Percentiles rank a stretch among this genome's conserved stretches.
Evolutionary conservation across 1,140 invertebrate species (phyloP).

Genomic region (Hyles vespertilio): DNA sequence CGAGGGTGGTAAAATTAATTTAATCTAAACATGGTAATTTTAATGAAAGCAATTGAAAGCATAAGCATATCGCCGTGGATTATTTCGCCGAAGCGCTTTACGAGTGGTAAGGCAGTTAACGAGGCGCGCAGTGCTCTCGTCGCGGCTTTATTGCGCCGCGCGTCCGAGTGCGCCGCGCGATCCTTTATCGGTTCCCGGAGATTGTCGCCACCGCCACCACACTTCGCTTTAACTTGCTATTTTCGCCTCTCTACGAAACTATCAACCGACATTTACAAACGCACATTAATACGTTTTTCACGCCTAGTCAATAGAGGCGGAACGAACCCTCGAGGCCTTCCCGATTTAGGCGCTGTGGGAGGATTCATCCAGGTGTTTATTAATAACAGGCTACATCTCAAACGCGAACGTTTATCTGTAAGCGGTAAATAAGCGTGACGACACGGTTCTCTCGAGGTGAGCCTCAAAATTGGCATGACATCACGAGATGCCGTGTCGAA

Average conservation of each 20-base stretch:
- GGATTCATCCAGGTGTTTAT: conserved; percentile 22
- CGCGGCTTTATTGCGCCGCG: conserved; percentile 37
- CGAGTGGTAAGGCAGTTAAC: conserved; percentile 56
- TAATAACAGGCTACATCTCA: conserved; percentile 41
- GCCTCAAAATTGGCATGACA: conserved; percentile 65
- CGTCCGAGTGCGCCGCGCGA: conserved; percentile 24
- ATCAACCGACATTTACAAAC: conserved; percentile 24
- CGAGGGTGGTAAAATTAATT: no score
- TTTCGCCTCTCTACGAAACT: conserved; percentile 57
- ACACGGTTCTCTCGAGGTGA: conserved; percentile 39
- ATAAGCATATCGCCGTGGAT: conserved; percentile 25
- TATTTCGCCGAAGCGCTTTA: conserved; percentile 63
- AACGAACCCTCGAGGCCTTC: conserved; percentile 2
- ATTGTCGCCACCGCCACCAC: conserved; percentile 48
- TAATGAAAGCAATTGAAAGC: background rate
- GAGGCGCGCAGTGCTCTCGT: conserved; percentile 44
- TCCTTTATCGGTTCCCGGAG: conserved; percentile 69
- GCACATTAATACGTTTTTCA: conserved; percentile 41
- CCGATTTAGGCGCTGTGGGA: background rate
- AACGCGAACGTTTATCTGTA: conserved; percentile 33
- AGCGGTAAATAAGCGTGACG: conserved; percentile 65
- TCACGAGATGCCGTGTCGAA: conserved; percentile 68
- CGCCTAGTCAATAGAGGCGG: conserved; percentile 36
- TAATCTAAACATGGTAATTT: no score
- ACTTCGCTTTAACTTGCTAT: conserved; percentile 57